Conservation (phyloP, 2,113 vertebrate species). For the Gila orcuttii region DNA sequence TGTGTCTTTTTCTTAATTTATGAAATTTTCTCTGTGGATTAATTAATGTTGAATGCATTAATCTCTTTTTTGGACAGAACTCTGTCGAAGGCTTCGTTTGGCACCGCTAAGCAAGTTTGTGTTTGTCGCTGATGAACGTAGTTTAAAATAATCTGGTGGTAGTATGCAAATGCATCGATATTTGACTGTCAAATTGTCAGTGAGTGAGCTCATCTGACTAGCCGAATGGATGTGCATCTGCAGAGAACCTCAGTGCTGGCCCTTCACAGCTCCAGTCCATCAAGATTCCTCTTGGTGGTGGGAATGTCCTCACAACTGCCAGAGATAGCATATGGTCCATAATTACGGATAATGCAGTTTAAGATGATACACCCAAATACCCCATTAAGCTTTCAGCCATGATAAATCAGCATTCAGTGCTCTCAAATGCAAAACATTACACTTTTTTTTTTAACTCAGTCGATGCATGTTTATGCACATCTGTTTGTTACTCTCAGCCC, state of each 20-base stretch:
- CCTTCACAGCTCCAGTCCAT: constrained; percentile 41
- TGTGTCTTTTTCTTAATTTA: constrained; percentile 31
- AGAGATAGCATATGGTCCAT: constrained; percentile 54
- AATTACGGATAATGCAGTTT: constrained; percentile 67
- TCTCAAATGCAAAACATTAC: constrained; percentile 14
- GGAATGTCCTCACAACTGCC: constrained; percentile 28
- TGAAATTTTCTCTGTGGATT: not conserved
- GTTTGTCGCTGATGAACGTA: not conserved
- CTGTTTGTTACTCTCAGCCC: constrained; percentile 11
- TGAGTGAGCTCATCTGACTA: constrained; percentile 39
- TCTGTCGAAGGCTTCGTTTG: constrained; percentile 9
- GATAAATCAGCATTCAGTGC: constrained; percentile 22
- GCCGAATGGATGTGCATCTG: constrained; percentile 13
- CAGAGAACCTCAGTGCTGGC: constrained; percentile 29
- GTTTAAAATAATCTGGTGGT: constrained; percentile 3
- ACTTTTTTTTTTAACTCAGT: not conserved
- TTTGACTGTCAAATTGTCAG: constrained; percentile 24
- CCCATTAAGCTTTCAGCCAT: constrained; percentile 63
- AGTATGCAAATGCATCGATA: constrained; percentile 6
- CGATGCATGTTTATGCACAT: constrained; percentile 14
- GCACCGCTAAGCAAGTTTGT: constrained; percentile 34
- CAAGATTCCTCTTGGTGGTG: constrained; percentile 42
- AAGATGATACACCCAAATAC: constrained; percentile 65
- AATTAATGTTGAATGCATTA: constrained; percentile 6
- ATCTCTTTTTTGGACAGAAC: constrained; percentile 2